Percentiles rank a stretch among this genome's conserved stretches.
phyloP scores from a whole-genome alignment of 2,797 vertebrate genomes.

The Schizothorax lantsangensis region DNA sequence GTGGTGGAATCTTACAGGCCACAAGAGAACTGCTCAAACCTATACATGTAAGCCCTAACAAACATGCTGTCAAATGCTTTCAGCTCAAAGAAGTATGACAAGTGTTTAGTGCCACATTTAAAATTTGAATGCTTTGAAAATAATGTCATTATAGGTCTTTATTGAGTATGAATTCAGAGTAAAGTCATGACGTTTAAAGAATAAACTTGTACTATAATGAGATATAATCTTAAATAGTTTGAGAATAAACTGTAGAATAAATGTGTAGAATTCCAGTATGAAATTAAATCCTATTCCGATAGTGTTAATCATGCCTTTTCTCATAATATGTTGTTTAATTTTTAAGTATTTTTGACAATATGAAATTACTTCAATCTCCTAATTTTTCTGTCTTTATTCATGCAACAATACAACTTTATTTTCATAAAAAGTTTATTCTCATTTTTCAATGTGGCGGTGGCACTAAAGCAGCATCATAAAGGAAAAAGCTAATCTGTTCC shows the following conservation, averaged over 20 bases:
- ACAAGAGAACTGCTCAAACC: constrained; percentile 23
- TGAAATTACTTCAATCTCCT: not conserved
- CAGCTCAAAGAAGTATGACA: not conserved
- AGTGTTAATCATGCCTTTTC: not conserved
- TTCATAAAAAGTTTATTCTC: not conserved
- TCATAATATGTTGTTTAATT: not conserved
- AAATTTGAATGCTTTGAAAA: not conserved
- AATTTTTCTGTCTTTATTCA: not conserved
- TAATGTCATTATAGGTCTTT: not conserved
- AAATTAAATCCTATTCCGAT: not conserved
- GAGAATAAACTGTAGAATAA: not conserved
- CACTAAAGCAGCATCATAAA: not conserved
- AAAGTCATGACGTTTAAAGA: not conserved
- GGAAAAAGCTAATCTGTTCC: not conserved
- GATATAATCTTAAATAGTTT: not conserved
- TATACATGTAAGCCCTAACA: constrained; percentile 1
- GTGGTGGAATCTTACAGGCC: not conserved
- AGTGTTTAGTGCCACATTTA: not conserved
- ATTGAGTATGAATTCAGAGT: not conserved
- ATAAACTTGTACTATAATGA: not conserved
- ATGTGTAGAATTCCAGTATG: not conserved
- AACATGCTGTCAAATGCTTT: constrained; percentile 8
- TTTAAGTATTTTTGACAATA: not conserved
- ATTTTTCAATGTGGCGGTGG: not conserved
- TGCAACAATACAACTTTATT: not conserved